These are phyloP conservation scores for Aldabrachelys gigantea DNA, from an alignment of 2,113 vertebrate genomes.

Conservation along the genomic window DNA sequence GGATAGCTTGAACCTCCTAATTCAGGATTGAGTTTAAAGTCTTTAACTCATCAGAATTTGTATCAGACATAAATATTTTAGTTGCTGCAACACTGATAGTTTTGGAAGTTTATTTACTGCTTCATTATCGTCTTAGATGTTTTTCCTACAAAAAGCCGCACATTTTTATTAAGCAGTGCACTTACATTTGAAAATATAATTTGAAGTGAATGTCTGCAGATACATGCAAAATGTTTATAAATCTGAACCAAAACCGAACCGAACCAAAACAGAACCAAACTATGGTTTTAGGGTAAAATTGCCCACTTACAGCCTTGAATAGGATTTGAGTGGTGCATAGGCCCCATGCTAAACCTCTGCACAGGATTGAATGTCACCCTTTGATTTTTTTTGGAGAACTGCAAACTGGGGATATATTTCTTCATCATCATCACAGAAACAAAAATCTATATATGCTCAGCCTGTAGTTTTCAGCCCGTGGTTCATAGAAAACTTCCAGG, in stretches of 20 bases:
- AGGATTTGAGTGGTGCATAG: not conserved
- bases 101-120: slow-evolving; percentile 14
- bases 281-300: not conserved
- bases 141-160: not conserved
- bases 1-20: slow-evolving; percentile 42
- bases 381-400: not conserved
- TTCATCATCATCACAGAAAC: not conserved
- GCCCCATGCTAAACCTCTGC: not conserved
- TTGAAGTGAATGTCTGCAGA: not conserved
- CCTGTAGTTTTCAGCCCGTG: not conserved
- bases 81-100: slow-evolving; percentile 14
- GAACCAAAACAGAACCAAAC: not conserved
- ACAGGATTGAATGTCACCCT: not conserved
- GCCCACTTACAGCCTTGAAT: not conserved
- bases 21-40: slow-evolving; percentile 48
- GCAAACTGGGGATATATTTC: not conserved
- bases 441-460: not conserved
- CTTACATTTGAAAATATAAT: not conserved
- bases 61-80: slow-evolving; percentile 57
- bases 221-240: not conserved
- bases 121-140: slow-evolving; percentile 3
- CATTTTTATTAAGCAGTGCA: slow-evolving; percentile 10
- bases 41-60: slow-evolving; percentile 49
- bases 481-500: not conserved
- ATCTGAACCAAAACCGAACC: not conserved